phyloP scores from a whole-genome alignment of 2,113 vertebrate species.

The Phalacrocorax carbo region DNA sequence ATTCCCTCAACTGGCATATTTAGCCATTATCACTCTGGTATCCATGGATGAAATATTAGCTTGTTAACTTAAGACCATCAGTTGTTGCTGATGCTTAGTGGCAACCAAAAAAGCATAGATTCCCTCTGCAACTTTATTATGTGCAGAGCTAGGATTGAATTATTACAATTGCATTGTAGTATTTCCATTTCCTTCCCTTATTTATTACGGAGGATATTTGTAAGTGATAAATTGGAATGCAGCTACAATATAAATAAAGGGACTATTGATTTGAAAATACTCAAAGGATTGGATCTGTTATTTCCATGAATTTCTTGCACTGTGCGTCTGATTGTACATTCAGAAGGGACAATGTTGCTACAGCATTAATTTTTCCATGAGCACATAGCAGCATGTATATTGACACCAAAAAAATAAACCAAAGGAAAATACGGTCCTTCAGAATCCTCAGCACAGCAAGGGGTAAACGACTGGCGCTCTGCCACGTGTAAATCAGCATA shows the following conservation, averaged over 20 bases:
- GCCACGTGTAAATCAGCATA: neutral
- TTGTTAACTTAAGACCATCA: conserved; percentile 78
- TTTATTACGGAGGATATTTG: conserved; percentile 48
- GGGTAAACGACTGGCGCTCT: neutral
- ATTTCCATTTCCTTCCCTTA: conserved; percentile 22
- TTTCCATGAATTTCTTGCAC: neutral
- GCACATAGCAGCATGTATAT: neutral
- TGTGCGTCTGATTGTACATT: neutral
- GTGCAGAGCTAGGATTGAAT: conserved; percentile 13
- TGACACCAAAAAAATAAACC: neutral
- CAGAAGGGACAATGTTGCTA: neutral
- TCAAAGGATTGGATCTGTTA: neutral
- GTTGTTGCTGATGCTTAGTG: conserved; percentile 69
- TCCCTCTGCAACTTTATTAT: conserved; percentile 66
- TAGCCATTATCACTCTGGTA: conserved; percentile 78
- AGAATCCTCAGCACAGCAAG: neutral
- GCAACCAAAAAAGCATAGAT: conserved; percentile 57
- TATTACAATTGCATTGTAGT: conserved; percentile 36
- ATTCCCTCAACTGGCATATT: conserved; percentile 75
- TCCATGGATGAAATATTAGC: conserved; percentile 83
- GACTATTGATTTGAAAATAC: neutral
- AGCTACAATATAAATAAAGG: conserved; percentile 23
- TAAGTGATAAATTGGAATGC: conserved; percentile 43
- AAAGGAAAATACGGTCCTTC: neutral
- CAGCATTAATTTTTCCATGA: conserved; percentile 43